A percentile compares a stretch with the other conserved stretches of the same genome.
Evolutionary conservation across 2,888 invertebrate species (phyloP).

Genomic region (Philopedon plagiatum): DNA sequence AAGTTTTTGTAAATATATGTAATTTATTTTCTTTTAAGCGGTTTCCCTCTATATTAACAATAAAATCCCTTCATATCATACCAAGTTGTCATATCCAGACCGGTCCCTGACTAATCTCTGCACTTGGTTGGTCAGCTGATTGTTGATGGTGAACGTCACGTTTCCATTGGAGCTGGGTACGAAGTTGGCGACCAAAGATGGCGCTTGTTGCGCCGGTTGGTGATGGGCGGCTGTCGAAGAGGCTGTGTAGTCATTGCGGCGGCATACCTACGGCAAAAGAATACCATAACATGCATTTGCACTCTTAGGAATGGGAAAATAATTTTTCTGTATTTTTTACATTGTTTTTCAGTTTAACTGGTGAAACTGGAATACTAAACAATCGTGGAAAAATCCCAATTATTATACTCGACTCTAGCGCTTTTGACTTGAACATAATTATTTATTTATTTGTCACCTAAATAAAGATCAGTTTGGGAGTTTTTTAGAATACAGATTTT

Average conservation of each 20-base stretch:
- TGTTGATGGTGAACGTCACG: constrained; percentile 95
- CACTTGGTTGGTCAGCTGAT: constrained; percentile 84
- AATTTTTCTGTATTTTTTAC: no score
- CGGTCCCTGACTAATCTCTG: constrained; percentile 80
- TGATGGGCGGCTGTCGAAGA: constrained; percentile 69
- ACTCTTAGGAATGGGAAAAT: background rate
- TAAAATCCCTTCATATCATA: constrained; percentile 62
- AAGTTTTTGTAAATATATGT: background rate
- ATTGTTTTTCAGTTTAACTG: no score
- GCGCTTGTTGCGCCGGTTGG: constrained; percentile 69
- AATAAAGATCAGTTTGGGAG: no score
- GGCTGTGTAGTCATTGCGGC: constrained; percentile 71
- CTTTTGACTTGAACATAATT: no score
- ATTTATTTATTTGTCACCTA: no score
- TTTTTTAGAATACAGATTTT: no score
- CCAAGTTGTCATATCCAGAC: constrained; percentile 84
- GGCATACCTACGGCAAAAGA: constrained; percentile 75
- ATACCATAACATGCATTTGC: constrained; percentile 2
- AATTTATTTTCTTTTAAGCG: no score
- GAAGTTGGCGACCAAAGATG: constrained; percentile 80
- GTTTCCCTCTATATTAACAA: background rate
- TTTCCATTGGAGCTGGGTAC: constrained; percentile 85
- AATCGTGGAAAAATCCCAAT: no score
- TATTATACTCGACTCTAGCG: no score
- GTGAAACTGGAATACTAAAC: no score